These are phyloP conservation scores for Loripinus fragilis DNA, from an alignment of 2,888 invertebrate species.

Conservation along the genomic window DNA sequence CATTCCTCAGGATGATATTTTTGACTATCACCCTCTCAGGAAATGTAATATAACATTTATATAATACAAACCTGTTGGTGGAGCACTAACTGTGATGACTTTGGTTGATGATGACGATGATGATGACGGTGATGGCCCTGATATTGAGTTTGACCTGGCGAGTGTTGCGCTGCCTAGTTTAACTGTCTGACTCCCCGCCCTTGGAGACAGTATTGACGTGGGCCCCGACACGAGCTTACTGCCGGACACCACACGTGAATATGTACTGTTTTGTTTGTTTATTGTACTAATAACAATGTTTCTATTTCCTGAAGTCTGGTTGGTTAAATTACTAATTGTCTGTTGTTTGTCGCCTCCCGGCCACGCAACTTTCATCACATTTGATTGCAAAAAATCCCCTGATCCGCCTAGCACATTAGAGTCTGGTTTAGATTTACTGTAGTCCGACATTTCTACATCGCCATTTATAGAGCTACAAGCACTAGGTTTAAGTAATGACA, in stretches of 20 bases:
- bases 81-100: slow-evolving; percentile 77
- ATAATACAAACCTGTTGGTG: slow-evolving; percentile 56
- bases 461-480: slow-evolving; percentile 57
- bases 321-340: slow-evolving; percentile 29
- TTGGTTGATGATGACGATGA: slow-evolving; percentile 68
- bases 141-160: slow-evolving; percentile 21
- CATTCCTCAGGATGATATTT: too few species aligned
- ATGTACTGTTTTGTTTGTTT: slow-evolving; percentile 74
- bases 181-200: slow-evolving; percentile 55
- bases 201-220: slow-evolving; percentile 74
- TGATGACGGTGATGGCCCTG: slow-evolving; percentile 26
- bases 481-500: slow-evolving; percentile 69
- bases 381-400: slow-evolving; percentile 65
- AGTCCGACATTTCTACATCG: slow-evolving; percentile 58
- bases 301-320: slow-evolving; percentile 65
- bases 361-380: slow-evolving; percentile 73
- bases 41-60: too few species aligned
- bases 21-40: too few species aligned
- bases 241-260: slow-evolving; percentile 74
- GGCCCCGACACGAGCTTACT: slow-evolving; percentile 64
- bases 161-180: slow-evolving; percentile 61
- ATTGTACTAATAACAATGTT: slow-evolving; percentile 78
- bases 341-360: slow-evolving; percentile 66
- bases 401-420: slow-evolving; percentile 33
- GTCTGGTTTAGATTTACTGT: slow-evolving; percentile 57